phyloP scores from a whole-genome alignment of 2,888 invertebrate genomes.

The Synanthedon formicaeformis region DNA sequence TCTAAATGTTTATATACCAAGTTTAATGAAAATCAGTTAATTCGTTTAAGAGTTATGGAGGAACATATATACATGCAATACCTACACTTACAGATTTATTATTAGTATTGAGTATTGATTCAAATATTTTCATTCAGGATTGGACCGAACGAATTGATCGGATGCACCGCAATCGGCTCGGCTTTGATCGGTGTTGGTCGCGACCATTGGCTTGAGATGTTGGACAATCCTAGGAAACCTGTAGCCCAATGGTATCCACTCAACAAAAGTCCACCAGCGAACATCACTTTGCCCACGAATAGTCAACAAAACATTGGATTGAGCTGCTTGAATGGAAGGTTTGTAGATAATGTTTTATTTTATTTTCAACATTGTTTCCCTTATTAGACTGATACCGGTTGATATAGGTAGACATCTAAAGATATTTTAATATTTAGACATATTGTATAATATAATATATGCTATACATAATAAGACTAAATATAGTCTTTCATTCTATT shows the following conservation, averaged over 20 bases:
- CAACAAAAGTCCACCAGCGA: conserved; percentile 76
- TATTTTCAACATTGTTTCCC: not conserved
- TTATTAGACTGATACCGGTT: too few relatives aligned
- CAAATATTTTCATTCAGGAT: conserved; percentile 66
- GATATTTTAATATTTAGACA: not conserved
- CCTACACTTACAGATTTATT: too few relatives aligned
- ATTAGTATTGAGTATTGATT: too few relatives aligned
- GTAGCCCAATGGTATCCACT: conserved; percentile 88
- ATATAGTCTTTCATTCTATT: too few relatives aligned
- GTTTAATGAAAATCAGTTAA: too few relatives aligned
- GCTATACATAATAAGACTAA: too few relatives aligned
- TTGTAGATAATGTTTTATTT: conserved; percentile 13
- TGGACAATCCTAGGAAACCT: conserved; percentile 84
- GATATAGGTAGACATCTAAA: not conserved
- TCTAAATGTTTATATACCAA: too few relatives aligned
- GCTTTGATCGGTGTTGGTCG: conserved; percentile 80
- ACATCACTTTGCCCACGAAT: conserved; percentile 65
- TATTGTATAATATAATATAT: too few relatives aligned
- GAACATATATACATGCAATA: too few relatives aligned
- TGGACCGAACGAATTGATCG: conserved; percentile 88
- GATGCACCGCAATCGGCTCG: conserved; percentile 85
- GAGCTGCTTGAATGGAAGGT: conserved; percentile 80
- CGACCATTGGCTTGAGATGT: conserved; percentile 87
- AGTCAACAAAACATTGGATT: conserved; percentile 73
- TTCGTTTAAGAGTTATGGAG: too few relatives aligned